Base-by-base conservation (phyloP, 1,140 invertebrate species). In the Coenobita brevimanus region DNA sequence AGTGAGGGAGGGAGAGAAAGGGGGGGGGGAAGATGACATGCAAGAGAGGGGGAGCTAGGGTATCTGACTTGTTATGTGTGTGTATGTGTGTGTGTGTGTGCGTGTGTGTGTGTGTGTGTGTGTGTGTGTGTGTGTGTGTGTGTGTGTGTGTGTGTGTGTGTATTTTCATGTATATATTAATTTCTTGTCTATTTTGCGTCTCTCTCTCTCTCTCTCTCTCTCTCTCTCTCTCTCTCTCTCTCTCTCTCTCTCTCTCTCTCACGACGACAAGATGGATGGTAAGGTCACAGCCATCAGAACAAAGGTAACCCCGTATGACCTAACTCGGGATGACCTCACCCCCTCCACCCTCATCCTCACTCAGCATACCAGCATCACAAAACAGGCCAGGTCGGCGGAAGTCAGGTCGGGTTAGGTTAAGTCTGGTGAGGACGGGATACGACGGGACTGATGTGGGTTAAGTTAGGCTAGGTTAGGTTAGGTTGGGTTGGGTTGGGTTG, bases 171-270 rank as follows among this genome's bases (percentile, higher is more conserved):
- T n/a, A n/a, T 15, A 43, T 46, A n/a, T 46, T 4, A 1, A n/a
- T 21, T 21, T 33, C 69, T 33, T 33, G 27, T 15, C 15, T 30
- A 69, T 30, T 17, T 69, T 17, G 13, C 27, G 10, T n/a, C 71
- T 38, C 3, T 75, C 15, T 75, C 4, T 41, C 38, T 41, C 13
- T 13, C 41, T 27, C 1, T 21, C 21, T 41, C 17, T 41, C 21
- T 43, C 10, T 24, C 73, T 50, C 38, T 50, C 73, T 50, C 43
- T 46, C 43, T 2, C 2, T 76, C 33, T 50, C 33, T 36, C 43
- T 38, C 33, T 75, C 30, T 75, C 71, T 75, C 71, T 75, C 71
- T 75, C 71, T 75, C 71, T 76, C 73, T 50, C 24, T 50, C 69
- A 30, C 36, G n/a, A 57, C n/a, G 54, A 10, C 13, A 13, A 13